phyloP scores from a whole-genome alignment of 2,113 vertebrate species.

The Microtus oregoni region DNA sequence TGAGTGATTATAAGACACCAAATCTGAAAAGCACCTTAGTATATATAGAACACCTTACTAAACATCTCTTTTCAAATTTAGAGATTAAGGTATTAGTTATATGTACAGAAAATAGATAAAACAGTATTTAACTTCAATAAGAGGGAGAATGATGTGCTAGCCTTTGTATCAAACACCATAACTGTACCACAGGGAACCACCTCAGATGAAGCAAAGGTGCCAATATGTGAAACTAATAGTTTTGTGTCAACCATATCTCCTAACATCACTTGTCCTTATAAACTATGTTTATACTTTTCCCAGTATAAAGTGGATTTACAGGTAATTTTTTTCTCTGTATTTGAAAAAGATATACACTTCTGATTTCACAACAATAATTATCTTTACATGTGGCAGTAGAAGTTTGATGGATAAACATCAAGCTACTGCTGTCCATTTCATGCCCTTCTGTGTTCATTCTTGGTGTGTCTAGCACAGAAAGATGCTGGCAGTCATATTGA shows the following conservation, averaged over 20 bases:
- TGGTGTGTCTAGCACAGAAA: neutral
- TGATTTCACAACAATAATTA: neutral
- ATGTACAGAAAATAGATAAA: neutral
- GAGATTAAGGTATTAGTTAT: neutral
- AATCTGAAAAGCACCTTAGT: neutral
- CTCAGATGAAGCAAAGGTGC: neutral
- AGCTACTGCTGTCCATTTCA: neutral
- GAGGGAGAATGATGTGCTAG: neutral
- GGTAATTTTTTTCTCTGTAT: slow-evolving; percentile 1
- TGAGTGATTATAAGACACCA: neutral
- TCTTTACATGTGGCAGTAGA: neutral
- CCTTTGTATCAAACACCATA: neutral
- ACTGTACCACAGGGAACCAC: neutral
- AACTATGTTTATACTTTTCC: slow-evolving; percentile 42
- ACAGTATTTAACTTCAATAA: neutral
- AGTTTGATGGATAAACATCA: neutral
- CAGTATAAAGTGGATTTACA: neutral
- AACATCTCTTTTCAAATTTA: neutral
- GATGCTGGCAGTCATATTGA: neutral
- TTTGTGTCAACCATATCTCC: neutral
- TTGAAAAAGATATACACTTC: neutral
- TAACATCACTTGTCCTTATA: neutral
- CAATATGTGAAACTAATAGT: neutral
- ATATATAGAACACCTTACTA: neutral
- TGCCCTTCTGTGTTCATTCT: neutral